Conservation (phyloP, 2,797 vertebrate species). For the Chelidonichthys spinosus region DNA sequence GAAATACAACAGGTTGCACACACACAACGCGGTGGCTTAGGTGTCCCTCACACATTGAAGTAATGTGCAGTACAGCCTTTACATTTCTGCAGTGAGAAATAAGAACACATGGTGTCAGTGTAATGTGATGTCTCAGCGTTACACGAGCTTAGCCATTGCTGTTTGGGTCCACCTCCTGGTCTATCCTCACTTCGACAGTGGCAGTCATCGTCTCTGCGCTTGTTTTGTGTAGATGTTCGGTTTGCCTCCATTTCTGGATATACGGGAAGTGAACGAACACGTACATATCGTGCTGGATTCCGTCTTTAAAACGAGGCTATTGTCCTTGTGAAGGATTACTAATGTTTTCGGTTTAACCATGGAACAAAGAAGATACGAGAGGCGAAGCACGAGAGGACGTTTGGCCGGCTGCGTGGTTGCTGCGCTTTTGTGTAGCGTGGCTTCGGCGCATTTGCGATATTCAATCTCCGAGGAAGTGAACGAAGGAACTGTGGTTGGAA, state of each 20-base stretch:
- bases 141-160: background rate
- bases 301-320: accelerated
- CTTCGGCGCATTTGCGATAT: conserved; percentile 75
- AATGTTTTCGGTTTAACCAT: conserved; percentile 16
- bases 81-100: background rate
- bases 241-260: background rate
- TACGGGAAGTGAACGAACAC: background rate
- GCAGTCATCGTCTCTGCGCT: background rate
- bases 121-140: background rate
- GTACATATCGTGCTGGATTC: background rate
- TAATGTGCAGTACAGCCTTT: background rate
- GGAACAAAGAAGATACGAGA: conserved; percentile 55
- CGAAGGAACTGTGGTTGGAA: conserved; percentile 80
- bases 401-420: conserved; percentile 17
- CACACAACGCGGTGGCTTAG: too few species aligned
- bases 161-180: conserved; percentile 9
- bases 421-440: conserved; percentile 45
- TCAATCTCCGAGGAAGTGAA: conserved; percentile 79
- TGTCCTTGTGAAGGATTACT: background rate
- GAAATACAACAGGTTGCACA: too few species aligned
- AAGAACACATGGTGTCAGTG: conserved; percentile 53
- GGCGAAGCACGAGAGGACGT: background rate
- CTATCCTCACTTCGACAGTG: background rate
- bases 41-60: background rate
- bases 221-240: background rate